phyloP scores from a whole-genome alignment of 2,797 vertebrate genomes.

The Pantherophis vulpinus region DNA sequence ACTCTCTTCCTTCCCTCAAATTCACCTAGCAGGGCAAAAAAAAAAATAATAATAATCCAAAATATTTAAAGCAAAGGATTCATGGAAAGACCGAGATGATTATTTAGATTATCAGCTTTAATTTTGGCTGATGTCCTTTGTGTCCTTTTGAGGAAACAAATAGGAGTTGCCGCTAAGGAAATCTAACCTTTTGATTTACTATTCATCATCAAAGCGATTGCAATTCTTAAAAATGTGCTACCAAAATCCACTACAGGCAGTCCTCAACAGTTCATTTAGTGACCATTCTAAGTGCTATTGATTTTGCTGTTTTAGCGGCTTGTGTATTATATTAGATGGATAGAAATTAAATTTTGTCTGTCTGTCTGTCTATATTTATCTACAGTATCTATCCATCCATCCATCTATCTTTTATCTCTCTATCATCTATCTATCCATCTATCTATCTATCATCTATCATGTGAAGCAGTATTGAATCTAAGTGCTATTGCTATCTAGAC shows the following conservation, averaged over 20 bases:
- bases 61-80: slow-evolving; percentile 25
- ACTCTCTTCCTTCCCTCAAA: not conserved
- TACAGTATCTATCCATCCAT: too few relatives aligned
- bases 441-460: too few relatives aligned
- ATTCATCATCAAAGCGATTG: not conserved
- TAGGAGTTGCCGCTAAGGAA: slow-evolving; percentile 40
- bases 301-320: not conserved
- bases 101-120: slow-evolving; percentile 17
- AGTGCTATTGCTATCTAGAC: too few relatives aligned
- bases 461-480: too few relatives aligned
- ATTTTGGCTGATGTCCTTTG: slow-evolving; percentile 39
- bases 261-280: too few relatives aligned
- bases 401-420: too few relatives aligned
- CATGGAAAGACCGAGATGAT: slow-evolving; percentile 26
- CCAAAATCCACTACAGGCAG: not conserved
- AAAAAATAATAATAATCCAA: not conserved
- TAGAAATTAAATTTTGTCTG: not conserved
- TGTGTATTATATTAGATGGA: not conserved
- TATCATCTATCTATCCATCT: too few relatives aligned
- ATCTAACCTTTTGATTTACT: not conserved
- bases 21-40: slow-evolving; percentile 29
- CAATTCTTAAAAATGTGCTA: not conserved
- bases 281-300: too few relatives aligned
- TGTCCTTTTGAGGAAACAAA: slow-evolving; percentile 41
- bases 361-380: too few relatives aligned